Evolutionary conservation across 2,797 vertebrate genomes (phyloP).

Genomic region (Leptatherina wallacei): DNA sequence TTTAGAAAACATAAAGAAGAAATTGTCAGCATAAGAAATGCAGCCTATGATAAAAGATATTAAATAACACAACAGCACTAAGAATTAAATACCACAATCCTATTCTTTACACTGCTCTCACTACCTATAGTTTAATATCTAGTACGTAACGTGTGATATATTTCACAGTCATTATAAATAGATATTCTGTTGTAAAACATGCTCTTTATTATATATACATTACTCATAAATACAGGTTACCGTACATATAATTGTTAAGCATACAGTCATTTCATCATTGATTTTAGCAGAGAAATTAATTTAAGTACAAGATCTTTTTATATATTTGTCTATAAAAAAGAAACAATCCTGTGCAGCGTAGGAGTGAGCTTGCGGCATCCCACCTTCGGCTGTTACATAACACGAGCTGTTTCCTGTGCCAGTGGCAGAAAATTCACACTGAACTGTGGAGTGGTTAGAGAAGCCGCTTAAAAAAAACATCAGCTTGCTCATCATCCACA

Average conservation of each 20-base stretch:
- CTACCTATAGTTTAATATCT: not conserved
- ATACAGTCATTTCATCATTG: slow-evolving; percentile 14
- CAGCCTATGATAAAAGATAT: no score
- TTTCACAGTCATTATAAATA: not conserved
- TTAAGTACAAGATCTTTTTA: slow-evolving; percentile 37
- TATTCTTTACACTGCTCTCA: not conserved
- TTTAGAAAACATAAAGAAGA: no score
- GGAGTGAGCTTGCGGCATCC: slow-evolving; percentile 59
- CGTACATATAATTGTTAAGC: slow-evolving; percentile 15
- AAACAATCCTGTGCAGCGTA: slow-evolving; percentile 51
- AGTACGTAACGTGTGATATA: not conserved
- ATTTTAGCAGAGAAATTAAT: slow-evolving; percentile 32
- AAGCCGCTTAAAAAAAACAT: slow-evolving; percentile 32
- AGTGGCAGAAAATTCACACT: slow-evolving; percentile 60
- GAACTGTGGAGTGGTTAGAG: slow-evolving; percentile 52
- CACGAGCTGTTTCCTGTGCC: slow-evolving; percentile 51
- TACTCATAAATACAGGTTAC: not conserved
- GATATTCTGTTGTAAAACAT: slow-evolving; percentile 7
- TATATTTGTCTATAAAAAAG: slow-evolving; percentile 48
- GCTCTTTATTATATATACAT: not conserved
- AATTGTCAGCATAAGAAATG: no score
- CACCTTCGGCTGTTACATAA: slow-evolving; percentile 69
- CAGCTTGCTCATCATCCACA: slow-evolving; percentile 26
- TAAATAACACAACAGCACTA: not conserved
- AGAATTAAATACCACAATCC: not conserved